A percentile compares a stretch with the other conserved stretches of the same genome.
phyloP scores from a whole-genome alignment of 2,888 invertebrate species.

The Alcis repandata region DNA sequence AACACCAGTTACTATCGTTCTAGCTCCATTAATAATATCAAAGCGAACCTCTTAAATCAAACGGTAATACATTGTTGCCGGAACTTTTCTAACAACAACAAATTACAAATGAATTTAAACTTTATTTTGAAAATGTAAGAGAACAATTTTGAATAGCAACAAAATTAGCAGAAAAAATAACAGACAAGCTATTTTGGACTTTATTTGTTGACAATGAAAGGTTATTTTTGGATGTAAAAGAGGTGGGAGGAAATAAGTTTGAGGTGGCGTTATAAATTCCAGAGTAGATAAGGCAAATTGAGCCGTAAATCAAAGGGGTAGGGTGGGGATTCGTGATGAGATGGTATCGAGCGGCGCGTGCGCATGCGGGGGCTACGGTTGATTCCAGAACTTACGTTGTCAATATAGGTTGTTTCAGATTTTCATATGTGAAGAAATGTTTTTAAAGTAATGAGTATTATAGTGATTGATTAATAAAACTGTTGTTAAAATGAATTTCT shows the following conservation, averaged over 20 bases:
- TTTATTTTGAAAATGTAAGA: background rate
- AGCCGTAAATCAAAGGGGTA: constrained; percentile 55
- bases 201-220: background rate
- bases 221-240: background rate
- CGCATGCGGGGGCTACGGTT: constrained; percentile 43
- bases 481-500: background rate
- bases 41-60: constrained; percentile 27
- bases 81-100: constrained; percentile 36
- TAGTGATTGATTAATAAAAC: background rate
- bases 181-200: constrained; percentile 10
- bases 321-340: constrained; percentile 53
- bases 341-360: constrained; percentile 53
- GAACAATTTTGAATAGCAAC: background rate
- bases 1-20: background rate
- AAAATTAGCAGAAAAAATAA: background rate
- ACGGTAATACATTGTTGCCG: constrained; percentile 43
- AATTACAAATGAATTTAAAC: constrained; percentile 18
- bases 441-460: too few species aligned
- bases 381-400: constrained; percentile 5
- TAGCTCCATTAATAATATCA: constrained; percentile 24
- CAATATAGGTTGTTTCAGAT: background rate
- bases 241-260: constrained; percentile 39
- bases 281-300: constrained; percentile 49
- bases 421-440: background rate
- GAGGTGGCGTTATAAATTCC: constrained; percentile 43